Evolutionary conservation across 2,888 invertebrate species (phyloP), one percentile per base, ranked within the genome.

Genomic region (Spodoptera exigua): DNA sequence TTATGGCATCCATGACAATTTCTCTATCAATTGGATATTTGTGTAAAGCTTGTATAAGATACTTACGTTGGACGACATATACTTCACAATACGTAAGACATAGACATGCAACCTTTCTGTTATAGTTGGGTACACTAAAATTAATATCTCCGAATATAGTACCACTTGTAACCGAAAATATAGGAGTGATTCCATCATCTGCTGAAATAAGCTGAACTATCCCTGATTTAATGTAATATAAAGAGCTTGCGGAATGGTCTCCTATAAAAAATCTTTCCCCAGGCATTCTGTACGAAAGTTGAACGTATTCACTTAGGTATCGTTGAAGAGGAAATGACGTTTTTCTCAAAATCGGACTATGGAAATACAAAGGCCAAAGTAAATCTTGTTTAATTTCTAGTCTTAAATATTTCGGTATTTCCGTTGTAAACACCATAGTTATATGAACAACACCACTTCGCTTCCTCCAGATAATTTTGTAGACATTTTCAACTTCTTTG

Each of bases 1-100:
- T 80, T 0, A 76, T 82, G 10, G 74, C 72, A n/a, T 76, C 46
- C 34, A 87, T 46, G 14, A 89, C 78, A 10, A 70, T 57, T 34
- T 69, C 69, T 17, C 87, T 78, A 64, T 91, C 90, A 3, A 78
- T 76, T 9, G 90, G 87, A 70, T 84, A 87, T 48, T 79, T 87
- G 61, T 87, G 83, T 9, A 91, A 61, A 9, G 82, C 77, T 62
- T 67, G 79, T 32, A 91, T 3, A 7, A 46, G 12, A 12, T 12
- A 11, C 2, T 13, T 13, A 11, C 39, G 45, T 13, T 39, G 1
- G 12, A 54, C 17, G 39, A 18, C 45, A 16, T 39, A 54, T 40
- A 54, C 77, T 80, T 91, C 91, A 54, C 90, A 90, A 55, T 89
- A 89, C 0, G 90, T 90, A 0, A 90, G 79, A 59, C 91, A 90